Conservation (phyloP, 1,140 invertebrate genomes). For the Dufourea novaeangliae region DNA sequence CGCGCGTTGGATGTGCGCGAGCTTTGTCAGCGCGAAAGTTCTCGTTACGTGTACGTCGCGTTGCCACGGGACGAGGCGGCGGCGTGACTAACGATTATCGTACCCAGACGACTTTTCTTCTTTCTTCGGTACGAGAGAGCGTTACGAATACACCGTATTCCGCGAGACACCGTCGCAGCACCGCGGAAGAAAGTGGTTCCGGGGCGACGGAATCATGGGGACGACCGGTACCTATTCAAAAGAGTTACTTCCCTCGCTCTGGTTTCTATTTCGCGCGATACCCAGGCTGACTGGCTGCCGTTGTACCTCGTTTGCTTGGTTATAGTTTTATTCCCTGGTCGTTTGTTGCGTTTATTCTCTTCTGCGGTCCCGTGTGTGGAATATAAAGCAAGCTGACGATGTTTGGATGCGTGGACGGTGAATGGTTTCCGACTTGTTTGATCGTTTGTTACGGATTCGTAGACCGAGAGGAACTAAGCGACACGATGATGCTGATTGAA, state of each 20-base stretch:
- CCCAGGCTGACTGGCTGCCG: too few species aligned
- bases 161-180: background rate
- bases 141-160: constrained; percentile 24
- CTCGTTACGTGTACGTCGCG: constrained; percentile 25
- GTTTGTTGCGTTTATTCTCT: background rate
- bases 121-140: constrained; percentile 10
- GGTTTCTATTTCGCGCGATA: constrained; percentile 3
- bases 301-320: background rate
- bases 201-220: background rate
- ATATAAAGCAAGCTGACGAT: background rate
- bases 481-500: too few species aligned
- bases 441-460: too few species aligned
- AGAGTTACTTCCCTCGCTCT: background rate
- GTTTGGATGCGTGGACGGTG: too few species aligned
- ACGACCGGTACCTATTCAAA: background rate
- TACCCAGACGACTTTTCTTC: constrained; percentile 12
- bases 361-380: background rate
- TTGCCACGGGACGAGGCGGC: constrained; percentile 14
- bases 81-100: constrained; percentile 35
- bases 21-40: constrained; percentile 39
- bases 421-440: too few species aligned
- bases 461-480: too few species aligned
- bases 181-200: background rate
- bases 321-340: background rate
- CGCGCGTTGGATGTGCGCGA: background rate